phyloP scores from a whole-genome alignment of 2,797 vertebrate genomes.

The Trematomus bernacchii region DNA sequence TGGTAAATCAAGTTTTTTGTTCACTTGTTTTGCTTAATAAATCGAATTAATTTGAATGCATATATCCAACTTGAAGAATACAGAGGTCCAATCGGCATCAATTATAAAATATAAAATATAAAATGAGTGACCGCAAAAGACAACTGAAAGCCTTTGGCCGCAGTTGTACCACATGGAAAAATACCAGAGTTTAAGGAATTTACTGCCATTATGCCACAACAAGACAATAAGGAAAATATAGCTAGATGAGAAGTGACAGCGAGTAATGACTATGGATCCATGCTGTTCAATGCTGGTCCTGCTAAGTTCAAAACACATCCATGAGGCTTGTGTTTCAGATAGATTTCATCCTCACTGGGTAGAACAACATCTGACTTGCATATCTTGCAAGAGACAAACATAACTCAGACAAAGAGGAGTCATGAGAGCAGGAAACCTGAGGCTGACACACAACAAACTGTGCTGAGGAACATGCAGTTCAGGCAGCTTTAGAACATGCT shows the following conservation, averaged over 20 bases:
- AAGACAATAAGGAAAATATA: constrained; percentile 10
- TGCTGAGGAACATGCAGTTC: constrained; percentile 76
- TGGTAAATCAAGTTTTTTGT: not conserved
- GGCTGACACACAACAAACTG: constrained; percentile 56
- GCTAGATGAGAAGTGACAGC: constrained; percentile 31
- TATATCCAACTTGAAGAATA: constrained; percentile 13
- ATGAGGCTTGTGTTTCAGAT: constrained; percentile 27
- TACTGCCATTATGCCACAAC: constrained; percentile 22
- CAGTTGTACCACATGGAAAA: constrained; percentile 7
- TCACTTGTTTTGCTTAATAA: constrained; percentile 2
- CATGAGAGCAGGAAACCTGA: constrained; percentile 47
- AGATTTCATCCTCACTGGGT: constrained; percentile 3
- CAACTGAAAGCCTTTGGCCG: constrained; percentile 14
- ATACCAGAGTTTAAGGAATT: constrained; percentile 6
- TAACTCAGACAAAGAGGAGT: constrained; percentile 22
- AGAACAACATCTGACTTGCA: not conserved
- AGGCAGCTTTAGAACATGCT: constrained; percentile 69
- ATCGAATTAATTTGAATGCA: constrained; percentile 9
- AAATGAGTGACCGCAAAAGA: constrained; percentile 7
- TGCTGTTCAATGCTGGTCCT: constrained; percentile 32
- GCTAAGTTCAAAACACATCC: constrained; percentile 17
- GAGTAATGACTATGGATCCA: constrained; percentile 33
- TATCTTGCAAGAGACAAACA: constrained; percentile 47
- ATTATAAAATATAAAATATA: constrained; percentile 1
- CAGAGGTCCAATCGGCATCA: constrained; percentile 16